Conservation (phyloP, 2,113 vertebrate species). For the Vulpes lagopus region DNA sequence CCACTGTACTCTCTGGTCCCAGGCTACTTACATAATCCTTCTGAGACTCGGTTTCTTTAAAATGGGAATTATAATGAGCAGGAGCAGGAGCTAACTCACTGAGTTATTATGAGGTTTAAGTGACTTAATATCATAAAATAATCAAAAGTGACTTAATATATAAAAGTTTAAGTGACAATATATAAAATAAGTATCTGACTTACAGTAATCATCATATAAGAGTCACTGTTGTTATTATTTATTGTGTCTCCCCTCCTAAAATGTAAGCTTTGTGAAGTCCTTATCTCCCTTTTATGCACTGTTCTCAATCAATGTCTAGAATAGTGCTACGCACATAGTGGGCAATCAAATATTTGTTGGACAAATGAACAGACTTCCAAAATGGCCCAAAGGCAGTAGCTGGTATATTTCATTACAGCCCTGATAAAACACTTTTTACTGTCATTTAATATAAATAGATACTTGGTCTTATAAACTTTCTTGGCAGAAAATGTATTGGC, state of each 20-base stretch:
- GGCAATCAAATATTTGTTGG: neutral
- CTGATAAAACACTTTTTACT: neutral
- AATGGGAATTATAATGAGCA: neutral
- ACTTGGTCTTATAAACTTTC: neutral
- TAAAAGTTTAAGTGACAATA: too few species aligned
- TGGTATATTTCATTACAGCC: neutral
- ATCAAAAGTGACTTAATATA: neutral
- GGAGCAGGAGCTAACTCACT: neutral
- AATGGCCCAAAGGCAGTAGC: neutral
- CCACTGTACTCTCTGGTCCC: neutral
- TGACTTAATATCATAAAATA: neutral
- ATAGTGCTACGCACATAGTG: neutral
- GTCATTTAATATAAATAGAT: constrained; percentile 17
- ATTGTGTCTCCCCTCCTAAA: neutral
- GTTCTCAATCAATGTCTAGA: neutral
- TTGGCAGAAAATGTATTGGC: neutral
- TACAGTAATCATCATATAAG: neutral
- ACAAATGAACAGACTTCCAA: neutral
- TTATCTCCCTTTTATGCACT: neutral
- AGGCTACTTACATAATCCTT: neutral
- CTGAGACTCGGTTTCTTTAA: neutral
- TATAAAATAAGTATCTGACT: neutral
- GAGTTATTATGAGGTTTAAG: neutral
- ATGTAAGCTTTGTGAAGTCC: neutral
- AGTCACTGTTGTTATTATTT: neutral